Base-by-base conservation (phyloP, 2,113 vertebrate genomes). In the Laterallus jamaicensis region DNA sequence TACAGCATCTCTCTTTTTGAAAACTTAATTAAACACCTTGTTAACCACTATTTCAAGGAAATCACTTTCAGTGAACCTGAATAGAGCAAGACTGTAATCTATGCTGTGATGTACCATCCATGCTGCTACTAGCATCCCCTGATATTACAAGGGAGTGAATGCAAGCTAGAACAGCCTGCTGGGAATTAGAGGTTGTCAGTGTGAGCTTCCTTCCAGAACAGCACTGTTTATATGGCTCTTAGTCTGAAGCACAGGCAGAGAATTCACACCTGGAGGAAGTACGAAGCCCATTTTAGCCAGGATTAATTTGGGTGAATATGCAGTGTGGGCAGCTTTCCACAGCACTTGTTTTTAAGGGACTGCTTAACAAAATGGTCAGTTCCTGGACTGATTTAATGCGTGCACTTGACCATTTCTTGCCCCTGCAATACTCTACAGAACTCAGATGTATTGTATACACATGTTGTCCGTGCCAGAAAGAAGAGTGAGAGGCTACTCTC, bases 61-160 rank as follows among this genome's bases (percentile, higher is more conserved):
- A 13, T 80, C 0, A 0, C 26, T 92, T 88, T 26, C 31, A 21
- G 1, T 73, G 21, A 62, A 24, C 0, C 1, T 55, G 28, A 40
- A 49, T 79, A 11, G 44, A n/a, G 17, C 40, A 63, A 40, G 26
- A 31, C 32, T 79, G 6, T n/a, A 68, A 54, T 49, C 35, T 42
- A 1, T 44, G 39, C 28, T 32, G 0, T 56, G 24, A 35, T 71
- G 10, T 64, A 39, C 26, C 21, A 39, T 63, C 20, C 67, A 0
- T 76, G 35, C 78, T 80, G 63, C 44, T 16, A 1, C 39, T 88
- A 18, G 4, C 50, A 4, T 8, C 9, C 31, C 29, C 64, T 25
- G 5, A 3, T 8, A 4, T 49, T 60, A 60, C 26, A 13, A 69
- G 54, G 50, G 54, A 76, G 42, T 60, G 70, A 71, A 42, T 55